Evolutionary conservation across 2,888 invertebrate species (phyloP).

Genomic region (Ramazzottius varieornatus): DNA sequence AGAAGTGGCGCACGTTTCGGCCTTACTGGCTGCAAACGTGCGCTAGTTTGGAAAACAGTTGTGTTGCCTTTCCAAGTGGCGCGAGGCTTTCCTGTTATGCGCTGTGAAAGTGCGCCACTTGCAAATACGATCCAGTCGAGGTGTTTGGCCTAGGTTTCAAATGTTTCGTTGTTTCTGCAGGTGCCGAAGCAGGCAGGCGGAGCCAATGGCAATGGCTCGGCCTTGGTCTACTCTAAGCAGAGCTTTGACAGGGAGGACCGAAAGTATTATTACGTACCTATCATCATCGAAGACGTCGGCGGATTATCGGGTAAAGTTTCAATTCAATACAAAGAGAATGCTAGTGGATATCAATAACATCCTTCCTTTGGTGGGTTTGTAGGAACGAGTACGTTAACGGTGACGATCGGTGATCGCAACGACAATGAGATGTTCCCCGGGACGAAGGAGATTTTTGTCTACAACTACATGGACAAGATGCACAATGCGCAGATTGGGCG

Average conservation of each 20-base stretch:
- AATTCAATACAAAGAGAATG: conserved; percentile 19
- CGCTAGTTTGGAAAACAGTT: no score
- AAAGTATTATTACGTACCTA: conserved; percentile 83
- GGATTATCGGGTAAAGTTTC: conserved; percentile 48
- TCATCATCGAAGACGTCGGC: conserved; percentile 86
- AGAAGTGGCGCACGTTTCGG: no score
- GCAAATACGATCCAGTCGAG: no score
- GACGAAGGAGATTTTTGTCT: conserved; percentile 78
- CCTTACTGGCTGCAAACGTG: no score
- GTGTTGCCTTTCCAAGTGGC: no score
- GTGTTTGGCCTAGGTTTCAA: no score
- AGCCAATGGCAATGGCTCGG: conserved; percentile 89
- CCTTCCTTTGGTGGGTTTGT: conserved; percentile 36
- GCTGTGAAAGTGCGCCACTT: no score
- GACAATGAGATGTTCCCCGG: conserved; percentile 97
- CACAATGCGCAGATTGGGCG: conserved; percentile 49
- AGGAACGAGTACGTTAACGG: conserved; percentile 76
- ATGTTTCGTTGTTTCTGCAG: no score
- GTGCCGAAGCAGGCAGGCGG: conserved; percentile 47
- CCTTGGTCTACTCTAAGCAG: conserved; percentile 69
- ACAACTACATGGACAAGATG: conserved; percentile 55
- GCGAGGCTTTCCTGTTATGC: no score
- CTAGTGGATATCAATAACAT: conserved; percentile 19
- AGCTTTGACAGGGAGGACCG: conserved; percentile 83
- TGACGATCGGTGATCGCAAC: conserved; percentile 88